Conservation (phyloP, 2,113 vertebrate species). For the Herpailurus yagouaroundi region DNA sequence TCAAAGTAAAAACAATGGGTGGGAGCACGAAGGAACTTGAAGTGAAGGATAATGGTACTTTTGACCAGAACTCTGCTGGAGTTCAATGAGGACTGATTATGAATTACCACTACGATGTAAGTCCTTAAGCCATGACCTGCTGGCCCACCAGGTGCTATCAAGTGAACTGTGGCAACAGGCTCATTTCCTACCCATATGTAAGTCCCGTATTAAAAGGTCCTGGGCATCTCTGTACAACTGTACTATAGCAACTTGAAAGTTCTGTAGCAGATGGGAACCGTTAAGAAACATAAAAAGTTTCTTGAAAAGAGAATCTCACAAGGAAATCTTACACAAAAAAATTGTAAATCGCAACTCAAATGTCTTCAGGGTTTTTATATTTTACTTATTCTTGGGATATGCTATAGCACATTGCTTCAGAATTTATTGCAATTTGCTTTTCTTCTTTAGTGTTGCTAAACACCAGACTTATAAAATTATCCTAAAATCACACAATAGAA, state of each 20-base stretch:
- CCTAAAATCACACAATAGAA: background rate
- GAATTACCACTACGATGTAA: constrained; percentile 33
- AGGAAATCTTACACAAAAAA: constrained; percentile 19
- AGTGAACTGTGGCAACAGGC: constrained; percentile 7
- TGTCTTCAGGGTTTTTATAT: background rate
- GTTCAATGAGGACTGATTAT: constrained; percentile 33
- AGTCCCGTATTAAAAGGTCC: constrained; percentile 53
- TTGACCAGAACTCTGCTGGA: constrained; percentile 52
- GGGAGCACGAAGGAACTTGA: constrained; percentile 35
- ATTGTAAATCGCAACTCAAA: background rate
- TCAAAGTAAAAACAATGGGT: constrained; percentile 52
- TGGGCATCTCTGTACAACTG: background rate
- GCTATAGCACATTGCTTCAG: background rate
- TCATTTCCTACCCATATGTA: constrained; percentile 55
- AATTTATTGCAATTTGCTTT: constrained; percentile 41
- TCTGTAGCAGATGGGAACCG: constrained; percentile 45
- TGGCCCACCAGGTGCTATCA: background rate
- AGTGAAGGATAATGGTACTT: constrained; percentile 57
- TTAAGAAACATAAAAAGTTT: background rate
- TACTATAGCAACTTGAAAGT: background rate
- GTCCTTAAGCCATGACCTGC: constrained; percentile 55
- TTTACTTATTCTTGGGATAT: background rate
- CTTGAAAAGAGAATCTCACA: background rate
- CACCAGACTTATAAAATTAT: constrained; percentile 18
- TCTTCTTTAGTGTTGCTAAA: background rate